Base-by-base conservation (phyloP, 2,888 invertebrate species). In the Limenitis camilla region DNA sequence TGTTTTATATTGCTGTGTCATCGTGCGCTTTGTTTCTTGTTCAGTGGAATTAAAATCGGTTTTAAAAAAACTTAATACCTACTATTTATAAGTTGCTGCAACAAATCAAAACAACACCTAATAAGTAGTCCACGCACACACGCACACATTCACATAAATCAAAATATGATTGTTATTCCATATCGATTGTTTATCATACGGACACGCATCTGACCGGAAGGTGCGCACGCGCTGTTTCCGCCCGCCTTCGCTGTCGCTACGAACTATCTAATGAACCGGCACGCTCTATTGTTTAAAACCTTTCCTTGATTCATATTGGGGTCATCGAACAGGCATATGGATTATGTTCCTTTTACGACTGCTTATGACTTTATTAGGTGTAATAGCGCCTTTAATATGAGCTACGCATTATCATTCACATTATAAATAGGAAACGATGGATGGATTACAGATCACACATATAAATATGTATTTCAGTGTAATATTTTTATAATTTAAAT, bases 121-220 rank as follows among this genome's bases (percentile, higher is more conserved):
- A 9, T 27, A 10, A 39, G 40, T 33, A 30, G 11, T 39, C 27
- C 10, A 41, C n/a, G 47, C 47, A 41, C 10, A 40, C 10, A 41
- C n/a, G 47, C 47, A 41, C 10, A 40, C 40, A 40, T 27, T 39
- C 19, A 19, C 36, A 55, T 52, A 55, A 52, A 57, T 54, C 42
- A 49, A 35, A 55, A 10, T 49, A 59, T 58, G 59, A 72, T 66
- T 70, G 67, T 71, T 72, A 73, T 71, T 72, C 70, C 64, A 69
- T 69, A 65, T 64, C 65, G 68, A 70, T 67, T 66, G 71, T 72
- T 71, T 75, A 77, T 79, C 73, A 71, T 65, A 68, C 66, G 63
- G 63, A 64, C 76, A 76, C 73, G 79, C 76, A 72, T 75, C 66
- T 76, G 78, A 80, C 82, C 80, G 84, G 84, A 83, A 80, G 74